Evolutionary conservation across 2,888 invertebrate genomes (phyloP).

Genomic region (Heteromurus nitidus): DNA sequence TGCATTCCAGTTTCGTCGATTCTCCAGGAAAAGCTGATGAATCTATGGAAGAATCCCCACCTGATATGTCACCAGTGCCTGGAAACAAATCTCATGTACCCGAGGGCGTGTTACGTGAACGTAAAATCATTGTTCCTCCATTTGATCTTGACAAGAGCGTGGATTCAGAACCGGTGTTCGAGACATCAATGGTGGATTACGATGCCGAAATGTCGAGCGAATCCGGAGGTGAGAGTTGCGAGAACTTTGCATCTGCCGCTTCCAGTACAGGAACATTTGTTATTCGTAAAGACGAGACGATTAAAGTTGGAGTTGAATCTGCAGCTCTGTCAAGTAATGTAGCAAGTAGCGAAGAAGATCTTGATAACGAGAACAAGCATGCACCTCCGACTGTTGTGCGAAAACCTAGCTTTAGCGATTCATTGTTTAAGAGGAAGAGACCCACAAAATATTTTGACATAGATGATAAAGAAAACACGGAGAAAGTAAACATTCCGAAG

Average conservation of each 20-base stretch:
- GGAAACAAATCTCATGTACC: conserved; percentile 22
- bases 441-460: conserved; percentile 61
- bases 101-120: conserved; percentile 28
- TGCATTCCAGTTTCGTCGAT: background rate
- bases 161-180: conserved; percentile 7
- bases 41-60: background rate
- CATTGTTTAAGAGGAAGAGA: conserved; percentile 48
- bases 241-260: conserved; percentile 52
- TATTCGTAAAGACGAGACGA: conserved; percentile 22
- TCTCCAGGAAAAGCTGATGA: background rate
- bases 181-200: conserved; percentile 10
- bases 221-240: conserved; percentile 36
- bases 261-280: conserved; percentile 66
- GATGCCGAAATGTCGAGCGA: conserved; percentile 29
- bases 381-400: conserved; percentile 43
- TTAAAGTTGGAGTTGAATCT: background rate
- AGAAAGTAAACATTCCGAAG: background rate
- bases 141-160: conserved; percentile 9
- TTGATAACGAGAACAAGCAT: conserved; percentile 17
- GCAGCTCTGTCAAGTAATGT: background rate
- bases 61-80: background rate
- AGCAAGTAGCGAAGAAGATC: conserved; percentile 25
- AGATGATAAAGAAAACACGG: conserved; percentile 12
- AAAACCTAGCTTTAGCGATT: conserved; percentile 67
- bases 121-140: background rate